These are phyloP conservation scores for Papilio xuthus DNA, from an alignment of 1,140 invertebrate species.

Conservation along the genomic window DNA sequence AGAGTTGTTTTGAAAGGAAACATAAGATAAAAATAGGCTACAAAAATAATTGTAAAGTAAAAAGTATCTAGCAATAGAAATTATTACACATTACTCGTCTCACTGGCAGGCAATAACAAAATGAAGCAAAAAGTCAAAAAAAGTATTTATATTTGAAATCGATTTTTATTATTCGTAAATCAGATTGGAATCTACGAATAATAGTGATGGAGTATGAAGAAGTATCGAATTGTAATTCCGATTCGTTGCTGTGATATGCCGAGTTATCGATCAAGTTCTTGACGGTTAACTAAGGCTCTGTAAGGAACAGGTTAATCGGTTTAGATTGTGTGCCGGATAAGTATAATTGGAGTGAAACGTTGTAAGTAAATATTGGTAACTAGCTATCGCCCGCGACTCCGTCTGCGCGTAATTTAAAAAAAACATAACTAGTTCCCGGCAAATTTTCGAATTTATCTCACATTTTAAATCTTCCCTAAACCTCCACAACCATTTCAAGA, in stretches of 20 bases:
- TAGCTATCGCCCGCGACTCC: too few species aligned
- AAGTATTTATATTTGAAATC: not conserved
- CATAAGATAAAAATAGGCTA: too few species aligned
- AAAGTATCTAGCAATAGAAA: too few species aligned
- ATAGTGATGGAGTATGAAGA: conserved; percentile 77
- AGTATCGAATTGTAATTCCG: conserved; percentile 65
- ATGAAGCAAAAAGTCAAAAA: not conserved
- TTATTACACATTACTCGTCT: too few species aligned
- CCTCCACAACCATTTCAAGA: too few species aligned
- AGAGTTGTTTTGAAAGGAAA: too few species aligned
- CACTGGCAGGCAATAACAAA: too few species aligned
- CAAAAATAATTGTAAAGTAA: too few species aligned
- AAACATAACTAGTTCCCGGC: too few species aligned
- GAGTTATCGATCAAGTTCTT: conserved; percentile 55
- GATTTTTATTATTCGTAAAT: conserved; percentile 38
- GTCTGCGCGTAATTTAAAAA: too few species aligned
- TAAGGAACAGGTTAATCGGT: conserved; percentile 42
- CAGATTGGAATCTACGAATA: conserved; percentile 52
- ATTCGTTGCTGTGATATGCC: conserved; percentile 49
- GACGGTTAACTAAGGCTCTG: conserved; percentile 33
- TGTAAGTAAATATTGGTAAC: not conserved
- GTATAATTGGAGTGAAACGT: not conserved
- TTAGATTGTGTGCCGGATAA: conserved; percentile 35
- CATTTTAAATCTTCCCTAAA: too few species aligned
- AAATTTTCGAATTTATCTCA: too few species aligned